phyloP scores from a whole-genome alignment of 2,113 vertebrate species.

The Cranoglanis bouderius region DNA sequence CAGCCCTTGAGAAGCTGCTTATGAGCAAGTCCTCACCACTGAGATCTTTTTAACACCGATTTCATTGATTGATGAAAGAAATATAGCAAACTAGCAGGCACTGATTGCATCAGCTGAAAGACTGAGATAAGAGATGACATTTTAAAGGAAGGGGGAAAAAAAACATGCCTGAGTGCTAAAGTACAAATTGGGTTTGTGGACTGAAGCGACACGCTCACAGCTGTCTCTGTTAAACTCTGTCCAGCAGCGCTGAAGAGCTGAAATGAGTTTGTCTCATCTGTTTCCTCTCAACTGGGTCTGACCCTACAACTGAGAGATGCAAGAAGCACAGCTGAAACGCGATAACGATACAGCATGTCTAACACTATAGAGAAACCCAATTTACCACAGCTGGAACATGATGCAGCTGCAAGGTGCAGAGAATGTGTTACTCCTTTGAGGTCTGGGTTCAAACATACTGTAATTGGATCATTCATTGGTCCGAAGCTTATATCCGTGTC shows the following conservation, averaged over 20 bases:
- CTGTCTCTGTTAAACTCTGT: conserved; percentile 25
- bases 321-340: conserved; percentile 17
- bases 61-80: not conserved
- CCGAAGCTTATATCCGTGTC: not conserved
- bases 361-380: conserved; percentile 14
- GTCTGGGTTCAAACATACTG: not conserved
- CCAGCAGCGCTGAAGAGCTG: not conserved
- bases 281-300: conserved; percentile 16
- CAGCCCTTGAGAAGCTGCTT: not conserved
- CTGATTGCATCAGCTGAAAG: conserved; percentile 8
- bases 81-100: not conserved
- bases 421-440: conserved; percentile 9
- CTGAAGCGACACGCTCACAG: not conserved
- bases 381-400: conserved; percentile 11
- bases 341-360: conserved; percentile 29
- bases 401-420: not conserved
- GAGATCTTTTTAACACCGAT: not conserved
- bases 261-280: conserved; percentile 39
- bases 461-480: conserved; percentile 18
- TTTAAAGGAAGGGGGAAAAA: not conserved
- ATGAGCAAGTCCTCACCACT: not conserved
- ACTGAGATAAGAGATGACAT: not conserved
- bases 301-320: conserved; percentile 36
- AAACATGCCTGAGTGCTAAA: not conserved
- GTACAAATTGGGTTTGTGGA: conserved; percentile 11